Evolutionary conservation across 2,113 vertebrate species (phyloP).

Genomic region (Etheostoma cragini): DNA sequence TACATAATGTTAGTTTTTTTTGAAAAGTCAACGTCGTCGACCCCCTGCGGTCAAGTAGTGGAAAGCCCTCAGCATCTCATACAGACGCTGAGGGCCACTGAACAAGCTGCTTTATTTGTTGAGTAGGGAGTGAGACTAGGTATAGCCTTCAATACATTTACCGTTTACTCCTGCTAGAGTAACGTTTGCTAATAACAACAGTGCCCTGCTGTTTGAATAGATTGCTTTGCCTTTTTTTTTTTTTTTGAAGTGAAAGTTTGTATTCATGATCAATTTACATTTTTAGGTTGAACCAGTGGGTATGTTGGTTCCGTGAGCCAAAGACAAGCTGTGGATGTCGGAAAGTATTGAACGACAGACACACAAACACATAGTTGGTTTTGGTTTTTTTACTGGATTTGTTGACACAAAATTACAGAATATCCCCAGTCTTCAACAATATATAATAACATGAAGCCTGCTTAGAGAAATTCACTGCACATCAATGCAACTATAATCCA

Average conservation of each 20-base stretch:
- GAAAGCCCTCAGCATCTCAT: no score
- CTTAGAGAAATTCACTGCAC: constrained; percentile 3
- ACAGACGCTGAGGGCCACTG: no score
- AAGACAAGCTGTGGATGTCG: background rate
- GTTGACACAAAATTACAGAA: background rate
- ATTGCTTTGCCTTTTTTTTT: background rate
- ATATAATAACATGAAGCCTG: constrained; percentile 3
- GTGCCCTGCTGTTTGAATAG: background rate
- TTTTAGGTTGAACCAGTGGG: background rate
- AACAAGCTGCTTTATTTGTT: no score
- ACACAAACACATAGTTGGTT: background rate
- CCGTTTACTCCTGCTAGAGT: background rate
- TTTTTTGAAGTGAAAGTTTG: background rate
- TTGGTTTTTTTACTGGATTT: constrained; percentile 19
- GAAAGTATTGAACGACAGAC: background rate
- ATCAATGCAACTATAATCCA: constrained; percentile 31
- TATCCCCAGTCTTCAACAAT: background rate
- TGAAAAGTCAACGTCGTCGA: no score
- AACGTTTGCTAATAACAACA: background rate
- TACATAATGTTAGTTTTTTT: no score
- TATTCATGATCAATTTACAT: background rate
- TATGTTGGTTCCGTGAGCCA: background rate
- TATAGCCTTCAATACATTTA: background rate
- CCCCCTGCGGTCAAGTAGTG: no score
- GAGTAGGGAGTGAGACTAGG: no score